Evolutionary conservation across 2,888 invertebrate genomes (phyloP), one percentile per base, ranked within the genome.

Genomic region (Ypsolopha scabrella): DNA sequence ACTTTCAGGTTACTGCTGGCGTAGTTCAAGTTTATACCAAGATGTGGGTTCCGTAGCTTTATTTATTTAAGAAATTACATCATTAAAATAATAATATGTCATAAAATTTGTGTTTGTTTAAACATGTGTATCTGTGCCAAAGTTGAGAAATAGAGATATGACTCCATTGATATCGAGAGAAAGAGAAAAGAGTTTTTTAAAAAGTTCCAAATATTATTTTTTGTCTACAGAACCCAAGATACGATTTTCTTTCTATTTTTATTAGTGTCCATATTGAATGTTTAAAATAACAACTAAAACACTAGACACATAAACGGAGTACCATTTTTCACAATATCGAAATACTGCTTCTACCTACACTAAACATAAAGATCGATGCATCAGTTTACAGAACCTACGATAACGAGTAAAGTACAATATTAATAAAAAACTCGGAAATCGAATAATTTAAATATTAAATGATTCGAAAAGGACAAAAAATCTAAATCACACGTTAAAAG

Each of bases 311-410:
- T 75, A 64, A 72, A 72, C 65, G 70, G 69, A 74, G 71, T 71
- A 71, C 62, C 10, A 53, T 67, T 70, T 4, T 70, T 69, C 69
- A 79, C 73, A 73, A 74, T 76, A 73, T 67, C 72, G 64, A 77
- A 81, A 81, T 82, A 83, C 80, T 83, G 82, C 62, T 77, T 72
- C 75, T 80, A 80, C 62, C 6, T 46, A 46, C n/a, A 65, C 74
- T 73, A 43, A 75, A 72, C 63, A 62, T 72, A 68, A 72, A 68
- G 65, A 73, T 72, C 65, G 65, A 71, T 73, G 70, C 55, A 69
- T 68, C 68, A 72, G 4, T 75, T 73, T 75, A 77, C 68, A 70
- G 63, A 24, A 24, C 24, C 24, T 67, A 68, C 59, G 67, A 67
- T 71, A 70, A 71, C 66, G 68, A 75, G 67, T 69, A 65, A 71